phyloP scores from a whole-genome alignment of 2,113 vertebrate genomes.

The Atractosteus spatula region DNA sequence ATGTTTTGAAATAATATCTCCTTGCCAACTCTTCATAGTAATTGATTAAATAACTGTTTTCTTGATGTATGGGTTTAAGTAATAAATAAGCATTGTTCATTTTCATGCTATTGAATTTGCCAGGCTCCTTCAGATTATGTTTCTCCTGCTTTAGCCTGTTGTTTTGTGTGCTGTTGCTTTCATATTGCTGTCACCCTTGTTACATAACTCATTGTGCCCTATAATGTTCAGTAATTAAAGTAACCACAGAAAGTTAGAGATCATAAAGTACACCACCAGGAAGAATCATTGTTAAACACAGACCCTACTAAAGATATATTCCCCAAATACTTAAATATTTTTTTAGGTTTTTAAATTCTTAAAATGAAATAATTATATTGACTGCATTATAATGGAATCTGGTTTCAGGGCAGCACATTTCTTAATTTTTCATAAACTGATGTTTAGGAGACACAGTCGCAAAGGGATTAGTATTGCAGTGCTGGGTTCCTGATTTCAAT shows the following conservation, averaged over 20 bases:
- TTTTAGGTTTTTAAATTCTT: no score
- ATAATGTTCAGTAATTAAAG: conserved; percentile 34
- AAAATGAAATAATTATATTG: no score
- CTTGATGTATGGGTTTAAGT: conserved; percentile 27
- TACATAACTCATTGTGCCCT: conserved; percentile 20
- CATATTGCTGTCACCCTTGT: conserved; percentile 7
- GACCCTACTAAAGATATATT: no score
- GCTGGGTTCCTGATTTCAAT: no score
- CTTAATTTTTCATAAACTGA: no score
- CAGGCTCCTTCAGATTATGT: conserved; percentile 3
- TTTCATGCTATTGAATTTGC: conserved; percentile 21
- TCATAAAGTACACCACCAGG: conserved; percentile 30
- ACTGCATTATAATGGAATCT: no score
- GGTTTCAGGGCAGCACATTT: no score
- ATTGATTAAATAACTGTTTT: conserved; percentile 23
- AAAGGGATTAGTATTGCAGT: no score
- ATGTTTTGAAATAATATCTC: conserved; percentile 44
- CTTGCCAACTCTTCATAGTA: conserved; percentile 27
- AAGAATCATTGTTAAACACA: conserved; percentile 20
- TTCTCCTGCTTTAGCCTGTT: neutral
- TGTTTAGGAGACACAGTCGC: no score
- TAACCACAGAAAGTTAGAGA: conserved; percentile 35
- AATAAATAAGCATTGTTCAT: conserved; percentile 23
- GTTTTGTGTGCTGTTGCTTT: neutral
- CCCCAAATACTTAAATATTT: no score